Evolutionary conservation across 1,140 invertebrate species (phyloP), one percentile per base, ranked within the genome.

Genomic region (Lordiphosa stackelbergi): DNA sequence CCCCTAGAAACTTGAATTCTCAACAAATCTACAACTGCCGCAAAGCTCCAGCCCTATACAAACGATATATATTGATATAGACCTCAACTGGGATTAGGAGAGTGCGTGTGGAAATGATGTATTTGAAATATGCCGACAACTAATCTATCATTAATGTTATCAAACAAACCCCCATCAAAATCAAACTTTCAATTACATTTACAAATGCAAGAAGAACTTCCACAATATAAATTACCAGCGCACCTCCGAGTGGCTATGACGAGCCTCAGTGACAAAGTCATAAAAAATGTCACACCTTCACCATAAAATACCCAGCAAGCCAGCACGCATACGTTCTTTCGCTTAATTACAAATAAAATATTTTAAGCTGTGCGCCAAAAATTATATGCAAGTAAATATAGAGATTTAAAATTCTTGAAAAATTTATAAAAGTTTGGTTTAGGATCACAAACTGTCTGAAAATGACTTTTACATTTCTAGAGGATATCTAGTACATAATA

Each of bases 211-310:
- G 11, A n/a, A 11, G 7, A n/a, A 7, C 41, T 9, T 36, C 9
- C 34, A 34, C 22, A 41, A 69, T 69, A 69, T 69, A 69, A 70
- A 70, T 69, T 70, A 70, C 37, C 36, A 48, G 38, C 46, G 16
- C 6, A 28, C 46, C 45, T 13, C 36, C 48, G 34, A 5, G 24
- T 28, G 6, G 5, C 2, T 28, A 47, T 41, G 45, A 48, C 37
- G 47, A 57, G 5, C 38, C 34, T 46, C 74, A 71, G 75, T 69
- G 75, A 83, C 77, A 83, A 77, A 83, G 72, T 41, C 72, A 70
- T 83, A 83, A 83, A 83, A 73, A 69, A 77, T 83, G 65, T 83
- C 77, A 73, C 77, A 83, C 77, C 77, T 78, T 74, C 41, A 53
- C 52, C 47, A 75, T 81, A 83, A 75, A 74, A 79, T 55, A 62